Percentiles rank a stretch among this genome's conserved stretches.
phyloP scores from a whole-genome alignment of 2,797 vertebrate species.

The Xiphophorus birchmanni region DNA sequence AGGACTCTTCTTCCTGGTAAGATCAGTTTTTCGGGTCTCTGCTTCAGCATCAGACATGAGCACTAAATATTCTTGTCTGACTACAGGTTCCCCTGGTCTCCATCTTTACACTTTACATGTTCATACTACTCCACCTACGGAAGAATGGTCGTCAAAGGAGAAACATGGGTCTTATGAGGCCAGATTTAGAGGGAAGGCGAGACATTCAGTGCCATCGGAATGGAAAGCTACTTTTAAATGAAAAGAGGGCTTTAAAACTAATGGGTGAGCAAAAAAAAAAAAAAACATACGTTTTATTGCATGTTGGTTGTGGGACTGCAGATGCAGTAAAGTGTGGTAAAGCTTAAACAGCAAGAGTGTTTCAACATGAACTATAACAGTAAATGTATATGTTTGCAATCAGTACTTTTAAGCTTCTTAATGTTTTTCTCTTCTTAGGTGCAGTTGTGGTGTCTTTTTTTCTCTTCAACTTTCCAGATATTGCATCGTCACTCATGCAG shows the following conservation, averaged over 20 bases:
- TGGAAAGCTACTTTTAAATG: slow-evolving; percentile 75
- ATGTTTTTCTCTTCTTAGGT: slow-evolving; percentile 57
- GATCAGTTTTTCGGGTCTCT: not conserved
- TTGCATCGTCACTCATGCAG: slow-evolving; percentile 83
- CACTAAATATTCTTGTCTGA: slow-evolving; percentile 7
- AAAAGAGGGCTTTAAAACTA: slow-evolving; percentile 80
- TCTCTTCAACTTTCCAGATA: slow-evolving; percentile 83
- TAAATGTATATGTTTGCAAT: not conserved
- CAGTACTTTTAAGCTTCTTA: not conserved
- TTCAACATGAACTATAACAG: not conserved
- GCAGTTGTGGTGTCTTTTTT: slow-evolving; percentile 81
- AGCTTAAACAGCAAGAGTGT: too few species aligned
- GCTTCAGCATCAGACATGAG: not conserved
- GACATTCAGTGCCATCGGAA: slow-evolving; percentile 64
- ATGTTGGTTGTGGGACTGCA: not conserved
- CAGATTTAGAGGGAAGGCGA: slow-evolving; percentile 43
- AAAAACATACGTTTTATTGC: not conserved
- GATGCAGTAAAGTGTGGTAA: not conserved
- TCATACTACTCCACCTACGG: slow-evolving; percentile 77
- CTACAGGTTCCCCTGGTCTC: slow-evolving; percentile 72
- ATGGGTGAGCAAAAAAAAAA: slow-evolving; percentile 73
- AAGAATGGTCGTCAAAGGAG: slow-evolving; percentile 76
- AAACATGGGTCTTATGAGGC: slow-evolving; percentile 75
- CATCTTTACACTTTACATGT: slow-evolving; percentile 79
- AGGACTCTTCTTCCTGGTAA: slow-evolving; percentile 78